Conservation (phyloP, 2,888 invertebrate species). For the Dastarcus helophoroides region DNA sequence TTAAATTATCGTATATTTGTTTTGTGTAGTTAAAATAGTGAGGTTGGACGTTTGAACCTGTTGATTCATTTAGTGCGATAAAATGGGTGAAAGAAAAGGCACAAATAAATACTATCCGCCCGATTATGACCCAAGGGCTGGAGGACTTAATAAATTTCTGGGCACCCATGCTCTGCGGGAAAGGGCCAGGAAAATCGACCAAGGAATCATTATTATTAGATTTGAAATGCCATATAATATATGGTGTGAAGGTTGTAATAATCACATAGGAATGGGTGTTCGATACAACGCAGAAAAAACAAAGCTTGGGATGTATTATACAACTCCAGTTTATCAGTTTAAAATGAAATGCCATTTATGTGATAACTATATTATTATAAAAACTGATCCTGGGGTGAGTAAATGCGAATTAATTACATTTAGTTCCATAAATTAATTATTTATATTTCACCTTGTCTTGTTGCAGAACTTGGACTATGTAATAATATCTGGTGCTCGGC, state of each 20-base stretch:
- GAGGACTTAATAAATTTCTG: slow-evolving; percentile 88
- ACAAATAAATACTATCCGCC: slow-evolving; percentile 98
- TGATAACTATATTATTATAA: slow-evolving; percentile 94
- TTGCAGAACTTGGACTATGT: slow-evolving; percentile 91
- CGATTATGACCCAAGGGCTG: slow-evolving; percentile 92
- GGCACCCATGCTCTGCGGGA: slow-evolving; percentile 93
- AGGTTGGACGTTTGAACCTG: too few relatives aligned
- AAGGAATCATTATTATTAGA: slow-evolving; percentile 90
- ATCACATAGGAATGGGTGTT: slow-evolving; percentile 99
- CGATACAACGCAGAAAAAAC: slow-evolving; percentile 91
- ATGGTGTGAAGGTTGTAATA: slow-evolving; percentile 97
- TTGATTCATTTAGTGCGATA: too few relatives aligned
- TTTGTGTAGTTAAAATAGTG: too few relatives aligned
- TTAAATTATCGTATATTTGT: too few relatives aligned
- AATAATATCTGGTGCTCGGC: slow-evolving; percentile 84
- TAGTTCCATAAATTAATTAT: not conserved
- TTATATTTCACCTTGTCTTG: slow-evolving; percentile 5
- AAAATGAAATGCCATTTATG: slow-evolving; percentile 98
- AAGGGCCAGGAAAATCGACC: slow-evolving; percentile 85
- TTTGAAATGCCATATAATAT: slow-evolving; percentile 99
- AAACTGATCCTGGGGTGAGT: slow-evolving; percentile 91
- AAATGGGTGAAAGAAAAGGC: slow-evolving; percentile 96
- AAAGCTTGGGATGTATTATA: slow-evolving; percentile 95
- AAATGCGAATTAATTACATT: slow-evolving; percentile 5
- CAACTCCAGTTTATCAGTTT: slow-evolving; percentile 95